A percentile compares a stretch with the other conserved stretches of the same genome.
Conservation (phyloP, 2,113 vertebrate genomes). For the Pygoscelis adeliae region DNA sequence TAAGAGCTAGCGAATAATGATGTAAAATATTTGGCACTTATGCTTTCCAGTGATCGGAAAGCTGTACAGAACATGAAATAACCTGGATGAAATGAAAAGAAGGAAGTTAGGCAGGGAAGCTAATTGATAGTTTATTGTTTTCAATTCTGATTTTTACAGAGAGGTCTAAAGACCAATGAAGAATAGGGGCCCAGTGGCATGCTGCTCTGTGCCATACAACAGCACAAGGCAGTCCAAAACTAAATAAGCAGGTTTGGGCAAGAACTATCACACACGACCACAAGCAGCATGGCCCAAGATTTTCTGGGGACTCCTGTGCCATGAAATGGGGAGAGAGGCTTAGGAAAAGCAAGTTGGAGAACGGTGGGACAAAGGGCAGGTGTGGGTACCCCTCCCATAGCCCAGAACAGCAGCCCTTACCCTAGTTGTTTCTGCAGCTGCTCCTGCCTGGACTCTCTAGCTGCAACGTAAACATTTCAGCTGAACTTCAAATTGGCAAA, state of each 20-base stretch:
- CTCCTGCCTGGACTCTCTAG: not conserved
- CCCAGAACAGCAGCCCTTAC: not conserved
- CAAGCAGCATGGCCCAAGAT: not conserved
- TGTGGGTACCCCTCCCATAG: not conserved
- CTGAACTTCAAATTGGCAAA: not conserved
- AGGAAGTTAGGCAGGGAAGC: not conserved
- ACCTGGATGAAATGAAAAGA: not conserved
- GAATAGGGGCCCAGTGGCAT: not conserved
- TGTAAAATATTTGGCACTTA: not conserved
- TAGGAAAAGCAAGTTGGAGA: not conserved
- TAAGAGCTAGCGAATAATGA: not conserved
- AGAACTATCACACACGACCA: not conserved
- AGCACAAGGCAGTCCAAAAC: not conserved
- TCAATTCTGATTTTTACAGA: not conserved
- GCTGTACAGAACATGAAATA: not conserved
- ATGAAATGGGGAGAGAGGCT: not conserved
- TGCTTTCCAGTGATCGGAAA: not conserved
- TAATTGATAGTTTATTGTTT: not conserved
- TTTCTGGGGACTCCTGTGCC: not conserved
- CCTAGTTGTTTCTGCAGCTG: not conserved
- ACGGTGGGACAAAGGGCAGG: accelerated
- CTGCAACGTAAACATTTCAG: not conserved
- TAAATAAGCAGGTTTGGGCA: not conserved
- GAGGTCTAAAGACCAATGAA: not conserved
- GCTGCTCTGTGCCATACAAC: not conserved